Base-by-base conservation (phyloP, 30 jellyfish, hydroid and myxozoan genomes). In the Rhopilema esculentum region DNA sequence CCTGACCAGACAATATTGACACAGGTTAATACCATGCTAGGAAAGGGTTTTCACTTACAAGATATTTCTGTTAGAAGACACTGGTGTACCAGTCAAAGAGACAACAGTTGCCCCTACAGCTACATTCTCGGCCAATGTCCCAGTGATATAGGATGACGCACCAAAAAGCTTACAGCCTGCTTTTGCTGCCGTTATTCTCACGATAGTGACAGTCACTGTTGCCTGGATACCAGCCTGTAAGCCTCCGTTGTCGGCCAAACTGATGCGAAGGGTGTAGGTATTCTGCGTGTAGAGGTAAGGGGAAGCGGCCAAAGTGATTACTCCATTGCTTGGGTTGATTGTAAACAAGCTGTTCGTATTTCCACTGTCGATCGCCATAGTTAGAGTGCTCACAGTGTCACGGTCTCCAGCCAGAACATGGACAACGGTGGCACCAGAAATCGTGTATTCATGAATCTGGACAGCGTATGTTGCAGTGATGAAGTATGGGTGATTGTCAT, bases 381-480 rank as follows among this genome's bases (percentile, higher is more conserved):
- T 50, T 52, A 91, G 61, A 26, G 83, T 68, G 53, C 62, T 93
- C 1, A 24, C 30, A 49, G 61, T 75, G 57, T 95, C 99, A 7
- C 67, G 87, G 80, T 91, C 98, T 8, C 86, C 24, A 6, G 96
- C 98, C 8, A 57, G 33, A n/a, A 89, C 92, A 15, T 69, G 84
- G 48, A 73, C 68, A 27, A 95, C 75, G 24, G 83, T 88, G 19
- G 98, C 69, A 51, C 90, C 92, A 25, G 72, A 73, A 8, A 69
- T 72, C 26, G 99, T 75, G 77, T 67, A 95, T 49, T 95, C 99
- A 49, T 91, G 96, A 16, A 95, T 29, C 22, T 75, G 20, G n/a
- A 83, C 69, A 4, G 69, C 19, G 75, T 73, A 74, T 16, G 91
- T 20, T 21, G 23, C 30, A 0, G 75, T 65, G 29, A 30, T 30